Evolutionary conservation across 2,113 vertebrate genomes (phyloP), one percentile per base, ranked within the genome.

Genomic region (Chloroceryle aenea): DNA sequence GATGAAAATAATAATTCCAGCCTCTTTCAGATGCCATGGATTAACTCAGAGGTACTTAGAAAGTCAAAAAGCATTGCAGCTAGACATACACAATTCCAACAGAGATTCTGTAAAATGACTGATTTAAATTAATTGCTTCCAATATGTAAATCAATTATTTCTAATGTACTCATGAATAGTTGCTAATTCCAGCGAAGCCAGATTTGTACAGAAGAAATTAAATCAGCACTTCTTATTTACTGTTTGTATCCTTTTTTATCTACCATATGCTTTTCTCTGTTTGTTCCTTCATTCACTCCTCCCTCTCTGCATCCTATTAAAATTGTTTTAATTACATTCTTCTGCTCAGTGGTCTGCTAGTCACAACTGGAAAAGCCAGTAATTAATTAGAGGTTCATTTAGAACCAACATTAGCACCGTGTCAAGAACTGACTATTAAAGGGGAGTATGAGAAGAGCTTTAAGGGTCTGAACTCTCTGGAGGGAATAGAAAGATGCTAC

Each of bases 381-480:
- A 89, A 89, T 87, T 95, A 90, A 25, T 67, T 32, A 75, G 8
- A 72, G 40, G 52, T 93, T 94, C 52, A 42, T 93, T 94, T 85
- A 93, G 69, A 92, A 48, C 21, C 40, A 89, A 36, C 27, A 53
- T 45, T 78, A 94, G 48, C 1, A 5, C 20, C 64, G 30, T 78
- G n/a, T 53, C 30, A 68, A 92, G 43, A 92, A 68, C 38, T 73
- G 52, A 17, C 69, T 88, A 48, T 90, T 94, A 95, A 88, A 85
- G 32, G 16, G 21, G 40, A 94, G 30, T 58, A 30, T 12, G 2
- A 75, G 75, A 95, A 88, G 21, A 78, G 19, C 25, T 84, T 92
- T 78, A 56, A 86, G 43, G 14, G 22, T 43, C 40, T 85, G 75
- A 89, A 71, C 14, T 63, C 75, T 84, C 34, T 30, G 14, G 48